These are phyloP conservation scores for Motacilla tschutschensis DNA, from an alignment of 2,113 vertebrate genomes.

Conservation along the genomic window DNA sequence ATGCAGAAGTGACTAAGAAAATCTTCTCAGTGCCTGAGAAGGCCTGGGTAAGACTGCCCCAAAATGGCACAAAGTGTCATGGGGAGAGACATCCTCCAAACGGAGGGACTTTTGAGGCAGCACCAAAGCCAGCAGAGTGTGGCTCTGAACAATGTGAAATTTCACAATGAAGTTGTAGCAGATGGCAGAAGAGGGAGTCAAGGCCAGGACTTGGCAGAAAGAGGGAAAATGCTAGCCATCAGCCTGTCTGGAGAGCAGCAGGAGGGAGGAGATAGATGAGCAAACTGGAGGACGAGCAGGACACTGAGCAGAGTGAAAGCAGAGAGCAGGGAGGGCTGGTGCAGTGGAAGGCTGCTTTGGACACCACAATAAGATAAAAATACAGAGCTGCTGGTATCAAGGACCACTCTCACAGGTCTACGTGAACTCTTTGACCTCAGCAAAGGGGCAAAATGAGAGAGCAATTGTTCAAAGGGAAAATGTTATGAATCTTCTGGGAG, in stretches of 20 bases:
- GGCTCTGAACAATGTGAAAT: neutral
- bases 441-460: neutral
- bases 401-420: neutral
- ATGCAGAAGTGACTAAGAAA: neutral
- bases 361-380: neutral
- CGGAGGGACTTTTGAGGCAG: neutral
- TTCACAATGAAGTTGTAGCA: conserved; percentile 41
- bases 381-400: neutral
- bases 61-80: neutral
- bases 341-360: neutral
- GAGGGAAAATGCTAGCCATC: conserved; percentile 23
- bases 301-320: neutral
- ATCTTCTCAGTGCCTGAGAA: neutral
- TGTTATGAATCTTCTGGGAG: neutral
- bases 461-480: neutral
- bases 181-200: conserved; percentile 48
- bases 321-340: neutral
- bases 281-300: conserved; percentile 34
- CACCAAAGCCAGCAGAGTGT: neutral
- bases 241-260: conserved; percentile 33
- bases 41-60: neutral
- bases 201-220: conserved; percentile 37
- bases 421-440: neutral
- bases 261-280: conserved; percentile 38
- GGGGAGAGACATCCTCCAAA: neutral